Evolutionary conservation across 2,797 vertebrate genomes (phyloP).

Genomic region (Percopsis omiscomaycus): DNA sequence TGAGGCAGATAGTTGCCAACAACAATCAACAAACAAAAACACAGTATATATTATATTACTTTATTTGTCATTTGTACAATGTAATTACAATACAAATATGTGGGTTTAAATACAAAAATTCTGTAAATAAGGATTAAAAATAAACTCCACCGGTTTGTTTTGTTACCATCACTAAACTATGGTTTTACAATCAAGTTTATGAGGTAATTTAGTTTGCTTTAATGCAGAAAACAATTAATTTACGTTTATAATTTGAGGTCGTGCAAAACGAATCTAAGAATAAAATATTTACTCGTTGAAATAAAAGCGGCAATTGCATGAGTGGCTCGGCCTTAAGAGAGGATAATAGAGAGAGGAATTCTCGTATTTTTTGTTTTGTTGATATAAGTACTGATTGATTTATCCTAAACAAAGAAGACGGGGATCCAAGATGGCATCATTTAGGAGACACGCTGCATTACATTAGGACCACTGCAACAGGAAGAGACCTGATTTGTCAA

Average conservation of each 20-base stretch:
- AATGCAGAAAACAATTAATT: slow-evolving; percentile 71
- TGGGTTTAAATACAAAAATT: slow-evolving; percentile 87
- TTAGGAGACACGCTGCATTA: slow-evolving; percentile 18
- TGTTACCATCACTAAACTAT: slow-evolving; percentile 82
- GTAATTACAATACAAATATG: slow-evolving; percentile 90
- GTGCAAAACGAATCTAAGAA: slow-evolving; percentile 53
- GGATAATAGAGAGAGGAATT: slow-evolving; percentile 4
- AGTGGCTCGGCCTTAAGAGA: slow-evolving; percentile 38
- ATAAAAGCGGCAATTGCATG: slow-evolving; percentile 52
- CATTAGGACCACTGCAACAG: slow-evolving; percentile 42
- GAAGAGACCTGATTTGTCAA: slow-evolving; percentile 48
- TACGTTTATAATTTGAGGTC: slow-evolving; percentile 67
- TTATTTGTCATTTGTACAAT: slow-evolving; percentile 88
- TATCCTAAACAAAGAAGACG: slow-evolving; percentile 14
- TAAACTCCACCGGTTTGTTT: slow-evolving; percentile 81
- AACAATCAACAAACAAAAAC: slow-evolving; percentile 17
- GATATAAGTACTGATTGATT: slow-evolving; percentile 30
- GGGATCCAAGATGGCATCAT: slow-evolving; percentile 13
- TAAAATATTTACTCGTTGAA: slow-evolving; percentile 39
- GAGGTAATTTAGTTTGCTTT: slow-evolving; percentile 84
- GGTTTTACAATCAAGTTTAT: slow-evolving; percentile 86
- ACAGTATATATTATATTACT: slow-evolving; percentile 83
- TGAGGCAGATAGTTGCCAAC: too few relatives aligned
- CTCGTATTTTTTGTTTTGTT: slow-evolving; percentile 9
- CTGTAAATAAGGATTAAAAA: slow-evolving; percentile 89